Evolutionary conservation across 92 coral and sea anemone species (phyloP).

Genomic region (Palythoa grandiflora): DNA sequence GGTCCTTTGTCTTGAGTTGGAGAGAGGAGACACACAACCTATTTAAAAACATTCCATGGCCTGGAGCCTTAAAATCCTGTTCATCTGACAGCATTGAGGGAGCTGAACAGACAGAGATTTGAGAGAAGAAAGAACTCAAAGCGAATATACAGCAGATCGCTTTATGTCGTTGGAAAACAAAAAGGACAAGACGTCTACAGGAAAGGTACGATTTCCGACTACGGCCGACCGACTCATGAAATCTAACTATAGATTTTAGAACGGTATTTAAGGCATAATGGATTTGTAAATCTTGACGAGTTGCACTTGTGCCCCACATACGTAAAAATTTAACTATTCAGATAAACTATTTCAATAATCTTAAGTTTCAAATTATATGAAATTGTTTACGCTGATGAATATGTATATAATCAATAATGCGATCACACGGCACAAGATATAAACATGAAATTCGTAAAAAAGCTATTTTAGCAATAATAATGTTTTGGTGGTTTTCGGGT

Average conservation of each 20-base stretch:
- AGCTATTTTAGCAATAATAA: background rate
- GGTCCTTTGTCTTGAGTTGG: conserved; percentile 2
- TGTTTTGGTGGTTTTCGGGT: background rate
- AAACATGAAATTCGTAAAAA: background rate
- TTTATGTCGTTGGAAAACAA: background rate
- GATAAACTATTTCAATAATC: background rate
- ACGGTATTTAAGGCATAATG: background rate
- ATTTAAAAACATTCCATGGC: conserved; percentile 2
- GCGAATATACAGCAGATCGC: background rate
- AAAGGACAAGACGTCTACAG: background rate
- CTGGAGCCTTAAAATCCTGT: background rate
- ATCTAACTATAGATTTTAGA: background rate
- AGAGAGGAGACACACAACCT: conserved; percentile 10
- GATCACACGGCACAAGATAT: background rate
- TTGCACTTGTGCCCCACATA: background rate
- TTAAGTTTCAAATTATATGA: background rate
- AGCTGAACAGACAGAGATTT: background rate
- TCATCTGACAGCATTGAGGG: background rate
- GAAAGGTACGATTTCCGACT: background rate
- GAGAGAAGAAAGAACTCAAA: background rate
- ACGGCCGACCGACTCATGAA: background rate
- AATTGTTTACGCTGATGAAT: background rate
- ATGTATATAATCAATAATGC: background rate
- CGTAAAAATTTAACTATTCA: background rate
- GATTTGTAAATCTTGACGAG: background rate